Evolutionary conservation across 2,888 invertebrate genomes (phyloP).

Genomic region (Zhengitettix transpicula): DNA sequence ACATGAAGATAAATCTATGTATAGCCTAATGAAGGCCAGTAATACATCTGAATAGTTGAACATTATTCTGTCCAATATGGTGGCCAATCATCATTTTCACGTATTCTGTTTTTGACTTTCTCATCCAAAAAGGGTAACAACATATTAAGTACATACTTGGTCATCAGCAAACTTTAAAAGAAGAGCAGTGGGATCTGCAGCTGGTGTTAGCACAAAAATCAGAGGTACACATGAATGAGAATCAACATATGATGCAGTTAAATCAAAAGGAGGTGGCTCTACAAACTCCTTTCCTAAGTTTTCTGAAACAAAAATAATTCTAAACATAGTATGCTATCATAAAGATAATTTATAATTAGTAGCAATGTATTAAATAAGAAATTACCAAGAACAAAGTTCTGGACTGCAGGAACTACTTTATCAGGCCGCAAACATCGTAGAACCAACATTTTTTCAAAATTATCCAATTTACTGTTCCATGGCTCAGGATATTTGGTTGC

Average conservation of each 20-base stretch:
- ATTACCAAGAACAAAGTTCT: conserved; percentile 46
- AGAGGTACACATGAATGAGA: conserved; percentile 78
- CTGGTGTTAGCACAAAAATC: conserved; percentile 81
- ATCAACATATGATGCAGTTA: conserved; percentile 65
- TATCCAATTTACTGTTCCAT: conserved; percentile 42
- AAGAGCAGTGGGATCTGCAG: conserved; percentile 82
- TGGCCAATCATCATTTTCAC: too few relatives aligned
- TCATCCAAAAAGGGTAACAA: too few relatives aligned
- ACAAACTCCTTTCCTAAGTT: conserved; percentile 64
- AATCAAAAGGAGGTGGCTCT: conserved; percentile 80
- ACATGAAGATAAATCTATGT: too few relatives aligned
- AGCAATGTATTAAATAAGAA: not conserved
- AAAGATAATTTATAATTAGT: not conserved
- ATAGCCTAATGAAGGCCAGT: too few relatives aligned
- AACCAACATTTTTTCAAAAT: conserved; percentile 61
- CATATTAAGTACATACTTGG: conserved; percentile 29
- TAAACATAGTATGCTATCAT: not conserved
- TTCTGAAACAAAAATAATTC: conserved; percentile 23
- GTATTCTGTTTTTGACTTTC: too few relatives aligned
- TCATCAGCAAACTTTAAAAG: conserved; percentile 85
- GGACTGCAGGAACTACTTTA: conserved; percentile 67
- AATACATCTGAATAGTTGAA: too few relatives aligned
- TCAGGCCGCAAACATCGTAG: conserved; percentile 72
- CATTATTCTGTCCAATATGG: too few relatives aligned
- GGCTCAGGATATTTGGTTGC: conserved; percentile 46